Base-by-base conservation (phyloP, 2,797 vertebrate genomes). In the Siniperca obscura region DNA sequence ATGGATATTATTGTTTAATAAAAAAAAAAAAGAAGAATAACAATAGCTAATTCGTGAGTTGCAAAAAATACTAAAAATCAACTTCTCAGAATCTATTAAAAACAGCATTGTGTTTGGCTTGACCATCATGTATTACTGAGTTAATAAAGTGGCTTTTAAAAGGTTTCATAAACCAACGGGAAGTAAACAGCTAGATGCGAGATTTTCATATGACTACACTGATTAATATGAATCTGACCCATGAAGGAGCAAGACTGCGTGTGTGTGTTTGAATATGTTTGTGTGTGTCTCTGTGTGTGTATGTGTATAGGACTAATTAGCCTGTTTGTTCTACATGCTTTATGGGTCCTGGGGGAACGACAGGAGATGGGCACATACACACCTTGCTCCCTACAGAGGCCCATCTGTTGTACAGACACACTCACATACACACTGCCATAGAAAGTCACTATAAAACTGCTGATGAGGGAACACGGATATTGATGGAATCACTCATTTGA, bases 291-390 rank as follows among this genome's bases (percentile, higher is more conserved):
- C n/a, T 50, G 16, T 72, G 64, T 4, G 22, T 61, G 73, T 17
- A 22, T 73, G 79, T 55, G 72, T 38, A 10, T 50, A 65, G 22
- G 44, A 81, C 95, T 97, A 97, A 97, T 97, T 96, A 95, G 95
- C 93, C 95, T 96, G 96, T 98, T 98, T 98, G 97, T 96, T 97
- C 96, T 96, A 97, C 96, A 97, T 96, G 96, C 95, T 96, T 97
- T 97, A 97, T 97, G 95, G 95, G 96, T 96, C 96, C 95, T 95
- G 93, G 92, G 96, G 96, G 96, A 95, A 94, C 94, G 95, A 95
- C 95, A 96, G 96, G 93, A 94, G 95, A 94, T 95, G 95, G 96
- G 94, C 89, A 80, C 71, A 89, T 48, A 87, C 82, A 88, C 86
- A 90, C 88, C 86, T 91, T 86, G 66, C 78, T 93, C 86, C 90